phyloP scores from a whole-genome alignment of 2,797 vertebrate genomes.

The Karalla daura region DNA sequence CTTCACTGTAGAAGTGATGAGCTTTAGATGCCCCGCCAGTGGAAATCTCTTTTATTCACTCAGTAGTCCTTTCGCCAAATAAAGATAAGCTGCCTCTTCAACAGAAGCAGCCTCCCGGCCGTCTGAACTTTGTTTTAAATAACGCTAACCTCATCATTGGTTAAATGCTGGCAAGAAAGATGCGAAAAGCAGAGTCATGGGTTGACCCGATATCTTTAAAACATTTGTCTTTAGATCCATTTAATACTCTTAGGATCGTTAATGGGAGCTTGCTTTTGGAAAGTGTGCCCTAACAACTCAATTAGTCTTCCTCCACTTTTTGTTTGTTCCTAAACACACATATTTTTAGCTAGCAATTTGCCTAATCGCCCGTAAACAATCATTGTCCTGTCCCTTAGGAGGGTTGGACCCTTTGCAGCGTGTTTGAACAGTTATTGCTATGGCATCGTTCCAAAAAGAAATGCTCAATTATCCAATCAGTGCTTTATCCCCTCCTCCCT shows the following conservation, averaged over 20 bases:
- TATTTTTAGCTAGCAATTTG: conserved; percentile 66
- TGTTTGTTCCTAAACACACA: conserved; percentile 63
- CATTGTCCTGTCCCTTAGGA: conserved; percentile 55
- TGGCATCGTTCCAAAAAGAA: conserved; percentile 58
- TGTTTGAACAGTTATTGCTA: conserved; percentile 49
- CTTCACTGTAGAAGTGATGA: conserved; percentile 22
- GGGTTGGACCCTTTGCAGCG: conserved; percentile 36
- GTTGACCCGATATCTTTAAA: conserved; percentile 50
- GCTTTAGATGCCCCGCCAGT: not conserved
- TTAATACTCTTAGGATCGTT: conserved; percentile 54
- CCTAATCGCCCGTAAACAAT: conserved; percentile 68
- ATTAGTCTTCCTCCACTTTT: conserved; percentile 60
- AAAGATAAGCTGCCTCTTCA: conserved; percentile 12
- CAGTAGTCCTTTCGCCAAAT: conserved; percentile 8
- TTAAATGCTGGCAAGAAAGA: conserved; percentile 32
- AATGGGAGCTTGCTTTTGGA: conserved; percentile 47
- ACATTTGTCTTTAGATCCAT: conserved; percentile 48
- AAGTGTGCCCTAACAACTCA: conserved; percentile 55
- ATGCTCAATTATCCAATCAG: conserved; percentile 60
- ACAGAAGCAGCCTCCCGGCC: conserved; percentile 10
- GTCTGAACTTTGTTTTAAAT: conserved; percentile 59
- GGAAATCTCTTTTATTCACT: conserved; percentile 17
- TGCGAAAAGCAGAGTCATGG: conserved; percentile 18
- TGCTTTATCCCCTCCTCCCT: conserved; percentile 20
- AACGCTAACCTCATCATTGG: conserved; percentile 51